A percentile compares a stretch with the other conserved stretches of the same genome.
Evolutionary conservation across 2,888 invertebrate genomes (phyloP).

Genomic region (Patella caerulea): DNA sequence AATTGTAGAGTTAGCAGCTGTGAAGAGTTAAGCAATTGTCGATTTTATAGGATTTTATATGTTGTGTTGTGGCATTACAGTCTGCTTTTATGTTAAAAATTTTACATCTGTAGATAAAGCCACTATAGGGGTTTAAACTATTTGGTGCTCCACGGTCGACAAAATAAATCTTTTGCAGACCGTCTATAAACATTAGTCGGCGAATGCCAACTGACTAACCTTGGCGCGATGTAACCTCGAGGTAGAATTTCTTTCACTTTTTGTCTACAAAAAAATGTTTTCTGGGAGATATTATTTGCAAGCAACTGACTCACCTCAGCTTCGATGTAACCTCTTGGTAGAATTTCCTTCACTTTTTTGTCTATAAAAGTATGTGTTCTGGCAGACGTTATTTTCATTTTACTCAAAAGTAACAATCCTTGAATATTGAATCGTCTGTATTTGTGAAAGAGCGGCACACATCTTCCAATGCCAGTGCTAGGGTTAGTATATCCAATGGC

Average conservation of each 20-base stretch:
- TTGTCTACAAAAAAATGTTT: neutral
- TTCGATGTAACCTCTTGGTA: neutral
- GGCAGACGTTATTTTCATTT: neutral
- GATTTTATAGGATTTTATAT: no score
- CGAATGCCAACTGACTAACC: neutral
- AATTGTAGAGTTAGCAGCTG: no score
- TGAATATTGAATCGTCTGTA: neutral
- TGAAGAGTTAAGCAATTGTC: no score
- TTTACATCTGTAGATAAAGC: no score
- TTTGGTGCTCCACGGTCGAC: no score
- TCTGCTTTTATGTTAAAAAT: no score
- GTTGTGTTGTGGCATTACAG: no score
- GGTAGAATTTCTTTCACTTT: neutral
- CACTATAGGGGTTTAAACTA: no score
- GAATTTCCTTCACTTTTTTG: neutral
- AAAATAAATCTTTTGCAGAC: no score
- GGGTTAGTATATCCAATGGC: neutral
- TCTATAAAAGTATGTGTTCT: neutral
- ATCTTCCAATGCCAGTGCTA: neutral
- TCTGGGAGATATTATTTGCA: neutral
- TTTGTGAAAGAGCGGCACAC: neutral
- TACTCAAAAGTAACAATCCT: neutral
- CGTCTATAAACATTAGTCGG: no score
- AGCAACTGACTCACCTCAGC: neutral
- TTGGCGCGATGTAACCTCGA: neutral